A percentile compares a stretch with the other conserved stretches of the same genome.
Evolutionary conservation across 2,797 vertebrate species (phyloP).

Genomic region (Gambusia yucatana): DNA sequence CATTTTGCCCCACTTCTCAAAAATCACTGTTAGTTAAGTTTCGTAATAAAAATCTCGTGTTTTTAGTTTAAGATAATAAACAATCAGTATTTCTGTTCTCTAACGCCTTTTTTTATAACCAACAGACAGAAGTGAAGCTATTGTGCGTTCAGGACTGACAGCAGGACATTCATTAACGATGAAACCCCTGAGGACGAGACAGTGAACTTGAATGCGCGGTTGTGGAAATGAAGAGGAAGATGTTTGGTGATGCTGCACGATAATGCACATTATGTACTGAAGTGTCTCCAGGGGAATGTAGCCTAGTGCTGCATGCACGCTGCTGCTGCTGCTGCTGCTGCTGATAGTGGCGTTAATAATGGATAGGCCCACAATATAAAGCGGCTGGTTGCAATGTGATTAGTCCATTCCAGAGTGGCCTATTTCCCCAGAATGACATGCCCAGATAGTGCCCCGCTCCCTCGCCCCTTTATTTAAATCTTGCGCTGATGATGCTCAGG

Average conservation of each 20-base stretch:
- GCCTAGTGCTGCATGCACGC: constrained; percentile 23
- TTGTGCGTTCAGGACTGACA: constrained; percentile 40
- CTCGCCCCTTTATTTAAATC: constrained; percentile 17
- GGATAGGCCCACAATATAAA: constrained; percentile 66
- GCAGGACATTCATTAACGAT: constrained; percentile 49
- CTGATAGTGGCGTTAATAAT: constrained; percentile 69
- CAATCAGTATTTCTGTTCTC: neutral
- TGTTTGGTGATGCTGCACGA: constrained; percentile 37
- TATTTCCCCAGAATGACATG: constrained; percentile 68
- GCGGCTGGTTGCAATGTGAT: constrained; percentile 64
- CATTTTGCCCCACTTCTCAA: no score
- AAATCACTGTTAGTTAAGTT: neutral
- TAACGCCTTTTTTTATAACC: neutral
- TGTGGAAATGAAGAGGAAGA: constrained; percentile 16
- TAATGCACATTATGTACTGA: constrained; percentile 48
- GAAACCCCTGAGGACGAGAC: constrained; percentile 55
- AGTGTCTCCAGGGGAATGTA: constrained; percentile 50
- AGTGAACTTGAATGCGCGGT: constrained; percentile 49
- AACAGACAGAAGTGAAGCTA: constrained; percentile 1
- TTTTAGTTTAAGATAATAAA: neutral
- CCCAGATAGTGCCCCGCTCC: constrained; percentile 40
- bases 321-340: constrained; percentile 45
- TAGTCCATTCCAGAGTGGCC: constrained; percentile 67
- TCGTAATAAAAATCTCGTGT: neutral
- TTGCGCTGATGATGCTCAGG: neutral